A percentile compares a stretch with the other conserved stretches of the same genome.
These are phyloP conservation scores for Tamias sibiricus DNA, from an alignment of 2,113 vertebrate species.

Conservation along the genomic window DNA sequence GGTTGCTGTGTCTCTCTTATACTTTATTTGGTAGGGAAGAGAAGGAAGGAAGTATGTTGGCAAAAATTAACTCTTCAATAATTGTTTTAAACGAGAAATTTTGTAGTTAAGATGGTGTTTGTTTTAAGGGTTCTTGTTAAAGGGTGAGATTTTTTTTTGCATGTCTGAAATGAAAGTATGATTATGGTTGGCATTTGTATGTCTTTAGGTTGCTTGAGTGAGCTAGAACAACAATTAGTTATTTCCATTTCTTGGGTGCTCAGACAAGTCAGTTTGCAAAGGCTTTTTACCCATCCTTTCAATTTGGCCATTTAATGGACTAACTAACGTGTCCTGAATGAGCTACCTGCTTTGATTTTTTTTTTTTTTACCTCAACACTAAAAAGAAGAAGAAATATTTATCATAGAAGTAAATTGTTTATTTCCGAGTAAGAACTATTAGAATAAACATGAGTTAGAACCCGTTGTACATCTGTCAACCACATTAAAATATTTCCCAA, in stretches of 20 bases:
- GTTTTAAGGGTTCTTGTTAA: not conserved
- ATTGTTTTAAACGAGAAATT: not conserved
- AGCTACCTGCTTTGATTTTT: not conserved
- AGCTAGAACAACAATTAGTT: not conserved
- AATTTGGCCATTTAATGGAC: not conserved
- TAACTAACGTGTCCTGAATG: not conserved
- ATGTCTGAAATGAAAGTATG: not conserved
- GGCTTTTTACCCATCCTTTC: not conserved
- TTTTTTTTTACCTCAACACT: not conserved
- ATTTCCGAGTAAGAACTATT: not conserved
- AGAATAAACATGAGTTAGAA: not conserved
- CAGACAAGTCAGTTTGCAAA: not conserved
- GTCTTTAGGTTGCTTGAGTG: not conserved
- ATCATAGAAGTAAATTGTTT: slow-evolving; percentile 25
- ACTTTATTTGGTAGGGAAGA: not conserved
- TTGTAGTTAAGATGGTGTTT: not conserved
- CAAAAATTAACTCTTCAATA: not conserved
- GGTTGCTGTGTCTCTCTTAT: not conserved
- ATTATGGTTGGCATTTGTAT: not conserved
- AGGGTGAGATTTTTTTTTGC: not conserved
- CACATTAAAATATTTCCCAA: not conserved
- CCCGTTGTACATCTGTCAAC: not conserved
- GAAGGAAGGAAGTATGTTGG: not conserved
- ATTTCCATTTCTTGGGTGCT: not conserved
- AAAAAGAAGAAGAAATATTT: not conserved